phyloP scores from a whole-genome alignment of 2,113 vertebrate species.

The Miniopterus natalensis region DNA sequence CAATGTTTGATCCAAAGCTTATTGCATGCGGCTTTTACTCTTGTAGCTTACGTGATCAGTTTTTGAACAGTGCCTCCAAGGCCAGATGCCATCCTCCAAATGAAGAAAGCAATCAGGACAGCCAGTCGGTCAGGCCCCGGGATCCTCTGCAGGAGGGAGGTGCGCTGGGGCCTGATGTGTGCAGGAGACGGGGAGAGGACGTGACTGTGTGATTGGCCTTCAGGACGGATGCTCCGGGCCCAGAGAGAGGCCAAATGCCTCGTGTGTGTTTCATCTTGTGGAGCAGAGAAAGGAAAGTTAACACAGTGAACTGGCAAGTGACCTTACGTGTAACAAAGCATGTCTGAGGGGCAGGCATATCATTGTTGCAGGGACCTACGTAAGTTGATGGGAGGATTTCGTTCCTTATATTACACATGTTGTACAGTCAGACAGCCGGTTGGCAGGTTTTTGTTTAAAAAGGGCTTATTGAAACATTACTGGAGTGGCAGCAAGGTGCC shows the following conservation, averaged over 20 bases:
- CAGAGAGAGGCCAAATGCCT: rapidly evolving
- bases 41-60: background rate
- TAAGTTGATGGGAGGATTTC: background rate
- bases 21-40: background rate
- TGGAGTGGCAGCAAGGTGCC: background rate
- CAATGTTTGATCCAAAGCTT: background rate
- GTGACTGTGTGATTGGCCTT: too few relatives aligned
- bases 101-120: background rate
- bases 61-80: background rate
- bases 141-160: background rate
- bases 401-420: background rate
- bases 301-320: background rate
- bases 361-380: rapidly evolving
- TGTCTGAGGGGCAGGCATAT: background rate
- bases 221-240: background rate
- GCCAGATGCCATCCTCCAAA: background rate
- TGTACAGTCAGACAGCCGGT: background rate
- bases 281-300: background rate
- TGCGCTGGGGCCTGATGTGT: background rate
- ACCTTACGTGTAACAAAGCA: background rate
- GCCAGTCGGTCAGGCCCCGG: background rate
- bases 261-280: background rate
- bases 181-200: background rate
- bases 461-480: background rate
- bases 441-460: background rate